phyloP scores from a whole-genome alignment of 2,888 invertebrate genomes.

The Drosophila infuscata region DNA sequence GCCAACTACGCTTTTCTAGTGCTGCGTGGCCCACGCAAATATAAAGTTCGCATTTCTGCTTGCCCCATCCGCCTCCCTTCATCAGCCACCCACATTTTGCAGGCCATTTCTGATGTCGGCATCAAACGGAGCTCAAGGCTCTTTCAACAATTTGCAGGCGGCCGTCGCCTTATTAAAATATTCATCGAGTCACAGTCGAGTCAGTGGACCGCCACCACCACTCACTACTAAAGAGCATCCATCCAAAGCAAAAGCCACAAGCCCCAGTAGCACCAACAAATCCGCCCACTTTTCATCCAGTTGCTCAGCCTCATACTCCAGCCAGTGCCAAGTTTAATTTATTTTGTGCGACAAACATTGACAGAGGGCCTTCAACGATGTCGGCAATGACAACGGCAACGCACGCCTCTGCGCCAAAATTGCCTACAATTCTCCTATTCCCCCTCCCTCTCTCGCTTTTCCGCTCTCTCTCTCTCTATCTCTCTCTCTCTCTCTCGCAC shows the following conservation, averaged over 20 bases:
- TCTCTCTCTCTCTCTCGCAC: constrained; percentile 1
- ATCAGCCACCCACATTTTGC: constrained; percentile 11
- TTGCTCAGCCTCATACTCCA: constrained; percentile 8
- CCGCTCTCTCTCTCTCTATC: too few species aligned
- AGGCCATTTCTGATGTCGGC: constrained; percentile 39
- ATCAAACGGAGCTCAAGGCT: constrained; percentile 67
- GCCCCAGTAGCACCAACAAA: constrained; percentile 2
- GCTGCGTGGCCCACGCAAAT: constrained; percentile 37
- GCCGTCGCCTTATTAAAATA: constrained; percentile 69
- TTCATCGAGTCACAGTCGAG: constrained; percentile 55
- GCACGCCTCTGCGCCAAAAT: constrained; percentile 67
- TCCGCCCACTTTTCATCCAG: background rate
- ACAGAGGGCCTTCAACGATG: constrained; percentile 55
- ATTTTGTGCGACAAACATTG: constrained; percentile 75
- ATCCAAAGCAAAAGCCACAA: constrained; percentile 7
- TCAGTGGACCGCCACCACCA: constrained; percentile 2
- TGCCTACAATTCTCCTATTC: constrained; percentile 20
- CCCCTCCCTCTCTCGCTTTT: background rate
- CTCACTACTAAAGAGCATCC: constrained; percentile 18
- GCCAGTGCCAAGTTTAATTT: constrained; percentile 69
- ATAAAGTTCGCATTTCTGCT: constrained; percentile 7
- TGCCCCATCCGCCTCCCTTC: background rate
- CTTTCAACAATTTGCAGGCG: constrained; percentile 62
- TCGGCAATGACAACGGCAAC: constrained; percentile 22
- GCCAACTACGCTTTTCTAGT: background rate